Evolutionary conservation across 2,113 vertebrate genomes (phyloP).

Genomic region (Lycaon pictus): DNA sequence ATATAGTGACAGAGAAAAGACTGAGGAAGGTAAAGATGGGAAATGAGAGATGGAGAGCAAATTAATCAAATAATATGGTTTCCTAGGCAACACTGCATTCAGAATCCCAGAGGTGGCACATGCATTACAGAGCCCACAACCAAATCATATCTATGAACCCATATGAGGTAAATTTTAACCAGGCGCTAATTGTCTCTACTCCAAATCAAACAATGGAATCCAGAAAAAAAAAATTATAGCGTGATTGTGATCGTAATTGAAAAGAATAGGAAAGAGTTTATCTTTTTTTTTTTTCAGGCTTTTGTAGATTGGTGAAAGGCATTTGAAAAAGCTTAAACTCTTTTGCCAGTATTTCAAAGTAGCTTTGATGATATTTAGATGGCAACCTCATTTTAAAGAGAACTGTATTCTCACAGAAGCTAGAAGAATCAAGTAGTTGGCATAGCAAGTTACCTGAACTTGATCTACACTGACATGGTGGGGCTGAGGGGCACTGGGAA

Average conservation of each 20-base stretch:
- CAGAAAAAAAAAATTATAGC: conserved; percentile 14
- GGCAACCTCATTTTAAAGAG: conserved; percentile 73
- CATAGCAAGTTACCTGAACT: conserved; percentile 77
- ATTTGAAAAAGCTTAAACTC: conserved; percentile 52
- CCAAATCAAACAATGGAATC: neutral
- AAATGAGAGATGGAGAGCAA: neutral
- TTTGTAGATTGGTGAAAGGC: neutral
- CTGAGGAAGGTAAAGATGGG: conserved; percentile 35
- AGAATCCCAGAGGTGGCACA: conserved; percentile 62
- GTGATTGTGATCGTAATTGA: neutral
- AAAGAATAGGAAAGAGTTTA: conserved; percentile 44
- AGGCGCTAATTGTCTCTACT: neutral
- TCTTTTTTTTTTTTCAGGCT: neutral
- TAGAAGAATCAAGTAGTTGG: conserved; percentile 77
- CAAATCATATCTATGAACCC: conserved; percentile 46
- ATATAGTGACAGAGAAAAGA: conserved; percentile 8
- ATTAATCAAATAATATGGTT: conserved; percentile 75
- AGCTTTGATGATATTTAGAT: conserved; percentile 69
- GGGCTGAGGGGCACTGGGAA: conserved; percentile 35
- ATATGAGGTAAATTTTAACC: conserved; percentile 45
- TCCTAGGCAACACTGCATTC: conserved; percentile 79
- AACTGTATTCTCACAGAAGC: conserved; percentile 58
- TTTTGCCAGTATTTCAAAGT: conserved; percentile 56
- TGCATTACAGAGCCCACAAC: conserved; percentile 62
- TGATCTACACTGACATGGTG: conserved; percentile 78